A percentile compares a stretch with the other conserved stretches of the same genome.
Conservation (phyloP, 2,888 invertebrate species). For the Mantis religiosa region DNA sequence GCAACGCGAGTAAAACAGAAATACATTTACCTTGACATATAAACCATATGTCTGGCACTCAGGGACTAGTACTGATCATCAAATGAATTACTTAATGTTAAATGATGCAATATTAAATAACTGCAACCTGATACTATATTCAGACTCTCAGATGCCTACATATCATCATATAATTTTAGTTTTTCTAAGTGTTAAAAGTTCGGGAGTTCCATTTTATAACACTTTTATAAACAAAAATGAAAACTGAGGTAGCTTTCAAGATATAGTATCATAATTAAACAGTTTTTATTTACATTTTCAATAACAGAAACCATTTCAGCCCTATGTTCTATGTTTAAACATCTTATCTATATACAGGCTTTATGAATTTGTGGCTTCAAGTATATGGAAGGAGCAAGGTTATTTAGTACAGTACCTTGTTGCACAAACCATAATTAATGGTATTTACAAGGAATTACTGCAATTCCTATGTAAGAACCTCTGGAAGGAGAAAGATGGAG, state of each 20-base stretch:
- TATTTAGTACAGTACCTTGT: not conserved
- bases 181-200: too few relatives aligned
- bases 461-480: not conserved
- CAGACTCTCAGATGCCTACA: too few relatives aligned
- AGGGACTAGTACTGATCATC: not conserved
- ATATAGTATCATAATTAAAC: too few relatives aligned
- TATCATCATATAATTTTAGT: too few relatives aligned
- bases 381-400: not conserved
- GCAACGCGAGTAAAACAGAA: not conserved
- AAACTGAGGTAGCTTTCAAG: too few relatives aligned
- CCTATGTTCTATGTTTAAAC: not conserved
- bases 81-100: not conserved
- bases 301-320: too few relatives aligned
- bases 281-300: too few relatives aligned
- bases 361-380: not conserved
- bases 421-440: not conserved
- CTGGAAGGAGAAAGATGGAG: not conserved
- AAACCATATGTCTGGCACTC: not conserved
- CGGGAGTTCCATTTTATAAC: too few relatives aligned
- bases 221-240: too few relatives aligned
- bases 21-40: not conserved
- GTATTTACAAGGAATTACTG: not conserved
- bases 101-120: not conserved
- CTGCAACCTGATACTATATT: not conserved
- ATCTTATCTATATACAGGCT: not conserved